Base-by-base conservation (phyloP, 2,797 vertebrate species). In the Cichlasoma orientale region DNA sequence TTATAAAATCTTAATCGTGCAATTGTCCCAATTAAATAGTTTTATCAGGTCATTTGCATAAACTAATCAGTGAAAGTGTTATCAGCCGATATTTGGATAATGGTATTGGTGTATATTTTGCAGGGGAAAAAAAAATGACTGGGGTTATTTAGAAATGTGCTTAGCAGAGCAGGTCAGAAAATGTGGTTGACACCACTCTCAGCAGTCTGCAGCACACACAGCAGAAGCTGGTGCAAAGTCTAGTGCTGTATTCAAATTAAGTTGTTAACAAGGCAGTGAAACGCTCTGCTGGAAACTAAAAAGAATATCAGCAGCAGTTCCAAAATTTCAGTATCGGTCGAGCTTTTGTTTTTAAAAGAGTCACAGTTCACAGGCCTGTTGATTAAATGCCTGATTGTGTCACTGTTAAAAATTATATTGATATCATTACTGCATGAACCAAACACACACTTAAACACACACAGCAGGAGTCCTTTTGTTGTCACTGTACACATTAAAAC, bases 401-500 rank as follows among this genome's bases (percentile, higher is more conserved):
- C 61, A 68, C 41, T 27, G 61, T 68, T 50, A 50, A 50, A 29
- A n/a, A 25, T 10, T 50, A 3, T 50, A 29, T 47, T 19, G 36
- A n/a, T 19, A 47, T 21, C 11, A 61, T 18, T 4, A 47, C 10
- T 33, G 27, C 3, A 1, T 59, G 44, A 69, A 75, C 36, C 59
- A 72, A 11, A 27, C 2, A 27, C n/a, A 4, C 7, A 31, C 58
- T 33, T 19, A 66, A 47, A 13, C 2, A 75, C 36, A 21, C 31
- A 70, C 56, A 79, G 1, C 19, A 75, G 33, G 18, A 33, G 47
- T 29, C 3, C 10, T n/a, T 8, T 29, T 79, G 56, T 85, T 85
- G 72, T 85, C 52, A 77, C 27, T 59, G 57, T 50, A 53, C 18
- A 33, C 61, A 18, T 21, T 36, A 50, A 53, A 77, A 38, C 41